These are phyloP conservation scores for Andricus curvator DNA, from an alignment of 2,888 invertebrate species.

Conservation along the genomic window DNA sequence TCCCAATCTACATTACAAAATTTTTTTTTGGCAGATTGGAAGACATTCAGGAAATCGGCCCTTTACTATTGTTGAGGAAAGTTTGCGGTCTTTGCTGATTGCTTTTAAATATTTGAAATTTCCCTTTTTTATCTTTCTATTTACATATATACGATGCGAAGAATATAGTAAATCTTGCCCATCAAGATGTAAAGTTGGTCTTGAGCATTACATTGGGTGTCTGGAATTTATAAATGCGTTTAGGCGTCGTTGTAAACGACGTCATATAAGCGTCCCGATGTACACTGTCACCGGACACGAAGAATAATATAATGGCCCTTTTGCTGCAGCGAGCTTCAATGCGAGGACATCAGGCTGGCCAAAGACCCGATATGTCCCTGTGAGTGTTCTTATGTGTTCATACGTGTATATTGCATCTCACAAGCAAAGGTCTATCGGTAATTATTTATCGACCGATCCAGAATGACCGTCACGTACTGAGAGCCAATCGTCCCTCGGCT, in stretches of 20 bases:
- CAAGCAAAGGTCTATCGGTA: constrained; percentile 56
- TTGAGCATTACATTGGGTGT: neutral
- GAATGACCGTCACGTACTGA: constrained; percentile 69
- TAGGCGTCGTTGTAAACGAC: constrained; percentile 41
- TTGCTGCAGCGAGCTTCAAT: constrained; percentile 33
- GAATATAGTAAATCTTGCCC: constrained; percentile 3
- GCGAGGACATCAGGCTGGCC: constrained; percentile 37
- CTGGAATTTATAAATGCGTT: constrained; percentile 39
- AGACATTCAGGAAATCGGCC: no score
- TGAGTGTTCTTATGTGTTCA: neutral
- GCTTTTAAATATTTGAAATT: no score
- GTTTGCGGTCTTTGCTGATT: no score
- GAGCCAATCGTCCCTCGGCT: constrained; percentile 37
- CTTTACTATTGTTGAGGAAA: no score
- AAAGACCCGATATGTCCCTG: constrained; percentile 35
- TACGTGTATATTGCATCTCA: constrained; percentile 33
- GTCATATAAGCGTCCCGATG: constrained; percentile 28
- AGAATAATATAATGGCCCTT: constrained; percentile 38
- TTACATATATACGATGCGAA: neutral
- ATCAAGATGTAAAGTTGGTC: constrained; percentile 18
- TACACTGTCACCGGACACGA: constrained; percentile 35
- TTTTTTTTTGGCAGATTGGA: no score
- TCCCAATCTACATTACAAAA: no score
- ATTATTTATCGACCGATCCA: constrained; percentile 70
- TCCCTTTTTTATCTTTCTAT: neutral